phyloP scores from a whole-genome alignment of 2,888 invertebrate genomes.

The Brenthis hecate region DNA sequence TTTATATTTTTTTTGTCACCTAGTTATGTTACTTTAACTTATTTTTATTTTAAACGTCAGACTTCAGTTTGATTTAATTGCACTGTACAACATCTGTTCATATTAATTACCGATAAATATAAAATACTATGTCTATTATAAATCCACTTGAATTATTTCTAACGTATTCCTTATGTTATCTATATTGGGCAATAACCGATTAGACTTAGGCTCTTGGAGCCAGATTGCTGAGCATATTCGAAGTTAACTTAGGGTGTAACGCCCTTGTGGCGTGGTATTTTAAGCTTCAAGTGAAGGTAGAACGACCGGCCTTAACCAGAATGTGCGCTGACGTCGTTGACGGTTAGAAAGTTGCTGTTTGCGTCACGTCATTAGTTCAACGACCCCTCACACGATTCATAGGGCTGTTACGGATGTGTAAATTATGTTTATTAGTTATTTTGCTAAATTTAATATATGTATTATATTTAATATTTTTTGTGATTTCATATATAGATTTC shows the following conservation, averaged over 20 bases:
- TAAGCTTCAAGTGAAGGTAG: slow-evolving; percentile 53
- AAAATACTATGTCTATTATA: background rate
- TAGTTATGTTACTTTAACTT: too few relatives aligned
- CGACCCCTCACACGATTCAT: slow-evolving; percentile 52
- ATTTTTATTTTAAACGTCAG: too few relatives aligned
- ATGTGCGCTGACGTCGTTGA: slow-evolving; percentile 72
- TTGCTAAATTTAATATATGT: too few relatives aligned
- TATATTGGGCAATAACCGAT: slow-evolving; percentile 38
- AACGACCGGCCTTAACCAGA: slow-evolving; percentile 70
- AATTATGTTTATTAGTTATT: background rate
- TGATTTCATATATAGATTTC: background rate
- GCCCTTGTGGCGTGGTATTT: slow-evolving; percentile 37
- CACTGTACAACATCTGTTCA: too few relatives aligned
- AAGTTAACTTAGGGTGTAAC: slow-evolving; percentile 22
- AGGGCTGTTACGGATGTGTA: slow-evolving; percentile 34
- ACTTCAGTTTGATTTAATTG: too few relatives aligned
- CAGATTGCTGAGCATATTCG: background rate
- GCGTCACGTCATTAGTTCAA: slow-evolving; percentile 76
- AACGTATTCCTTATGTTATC: slow-evolving; percentile 23
- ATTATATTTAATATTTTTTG: too few relatives aligned
- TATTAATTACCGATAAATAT: background rate
- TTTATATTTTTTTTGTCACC: too few relatives aligned
- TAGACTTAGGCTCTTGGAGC: background rate
- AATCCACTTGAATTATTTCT: slow-evolving; percentile 2
- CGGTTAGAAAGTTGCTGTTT: slow-evolving; percentile 78